Evolutionary conservation across 2,888 invertebrate genomes (phyloP).

Genomic region (Drosophila meridionalis): DNA sequence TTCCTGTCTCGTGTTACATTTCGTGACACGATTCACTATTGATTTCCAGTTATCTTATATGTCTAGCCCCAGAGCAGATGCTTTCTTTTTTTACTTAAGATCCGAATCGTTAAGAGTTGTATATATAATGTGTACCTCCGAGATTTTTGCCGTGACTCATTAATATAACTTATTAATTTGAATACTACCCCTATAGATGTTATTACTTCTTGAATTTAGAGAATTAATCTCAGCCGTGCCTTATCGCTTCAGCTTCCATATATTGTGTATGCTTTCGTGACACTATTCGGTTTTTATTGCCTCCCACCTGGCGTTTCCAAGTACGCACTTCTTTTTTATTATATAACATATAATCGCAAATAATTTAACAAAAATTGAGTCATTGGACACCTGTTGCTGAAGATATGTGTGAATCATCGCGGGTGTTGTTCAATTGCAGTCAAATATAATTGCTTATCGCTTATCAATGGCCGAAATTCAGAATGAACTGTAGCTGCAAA

Average conservation of each 20-base stretch:
- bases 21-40: no score
- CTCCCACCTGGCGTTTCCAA: background rate
- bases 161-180: background rate
- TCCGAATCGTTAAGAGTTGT: background rate
- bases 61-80: background rate
- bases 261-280: background rate
- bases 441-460: constrained; percentile 9
- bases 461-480: constrained; percentile 49
- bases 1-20: no score
- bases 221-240: background rate
- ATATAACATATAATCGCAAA: background rate
- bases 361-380: background rate
- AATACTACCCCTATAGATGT: background rate
- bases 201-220: background rate
- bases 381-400: constrained; percentile 46
- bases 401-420: constrained; percentile 43
- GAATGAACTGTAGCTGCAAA: constrained; percentile 49
- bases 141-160: background rate
- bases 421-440: constrained; percentile 9
- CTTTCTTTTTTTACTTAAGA: background rate
- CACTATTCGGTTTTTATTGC: background rate
- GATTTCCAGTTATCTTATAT: background rate
- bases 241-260: background rate
- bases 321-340: background rate
- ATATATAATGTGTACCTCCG: no score